Base-by-base conservation (phyloP, 2,888 invertebrate genomes). In the Hylaea fasciaria region DNA sequence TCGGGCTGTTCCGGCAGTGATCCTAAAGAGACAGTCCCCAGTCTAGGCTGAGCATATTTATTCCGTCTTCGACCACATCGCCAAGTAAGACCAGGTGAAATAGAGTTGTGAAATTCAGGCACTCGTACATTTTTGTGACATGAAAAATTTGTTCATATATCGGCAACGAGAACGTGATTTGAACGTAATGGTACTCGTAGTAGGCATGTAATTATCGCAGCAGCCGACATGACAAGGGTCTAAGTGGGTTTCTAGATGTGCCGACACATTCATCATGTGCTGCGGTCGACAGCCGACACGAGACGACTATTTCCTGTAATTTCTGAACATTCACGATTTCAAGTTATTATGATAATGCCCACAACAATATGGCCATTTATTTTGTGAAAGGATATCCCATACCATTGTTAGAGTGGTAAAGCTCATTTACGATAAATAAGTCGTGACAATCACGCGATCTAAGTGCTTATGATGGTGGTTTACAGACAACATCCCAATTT, bases 181-280 rank as follows among this genome's bases (percentile, higher is more conserved):
- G 22, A 22, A 22, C 22, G 22, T 22, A 35, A 35, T 5, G 11
- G 11, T 11, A 35, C 43, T 32, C 45, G 32, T n/a, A 32, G 17
- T 32, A 45, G 22, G 22, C 5, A 39, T 49, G 4, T 40, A 46
- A 51, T 51, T 41, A 46, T 10, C n/a, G 17, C n/a, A 35, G 13
- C n/a, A 35, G 16, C 41, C 37, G 41, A 51, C 16, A 16, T 55
- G 61, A 56, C 55, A 52, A 16, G 61, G 61, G 56, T 61, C n/a
- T 61, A 52, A 61, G 61, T 56, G 61, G 56, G 14, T 69, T 67
- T 65, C 69, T 48, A 46, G 67, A 62, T 69, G 39, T 52, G 57
- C 53, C 40, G 49, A 52, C 64, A 52, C 60, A 69, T 69, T 60
- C 62, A 65, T 69, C 67, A 67, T 56, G 39, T 40, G 40, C 39